Base-by-base conservation (phyloP, 2,888 invertebrate species). In the Polylopha cassiicola region DNA sequence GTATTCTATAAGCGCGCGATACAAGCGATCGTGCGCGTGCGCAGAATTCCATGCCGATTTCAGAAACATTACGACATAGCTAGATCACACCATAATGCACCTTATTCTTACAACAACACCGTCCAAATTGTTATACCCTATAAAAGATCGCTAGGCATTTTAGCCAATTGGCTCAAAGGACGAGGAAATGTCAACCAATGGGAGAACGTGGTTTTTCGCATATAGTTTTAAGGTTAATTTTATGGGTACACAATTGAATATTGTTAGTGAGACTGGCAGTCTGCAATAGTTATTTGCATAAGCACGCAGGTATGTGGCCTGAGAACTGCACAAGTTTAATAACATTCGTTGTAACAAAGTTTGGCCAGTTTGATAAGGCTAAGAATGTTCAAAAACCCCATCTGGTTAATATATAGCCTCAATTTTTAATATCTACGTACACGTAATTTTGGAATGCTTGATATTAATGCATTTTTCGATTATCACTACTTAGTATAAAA, bases 21-120 rank as follows among this genome's bases (percentile, higher is more conserved):
- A 80, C 80, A 79, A 67, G 73, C 65, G 49, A 61, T 58, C 54
- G 53, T 54, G 65, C 51, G 65, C 80, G 76, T 78, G 80, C 52
- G 48, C 61, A 33, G 80, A 65, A 80, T 80, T 61, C 69, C 61
- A 50, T 47, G 53, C 58, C 20, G 17, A 23, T 28, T 45, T 24
- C 23, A 24, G 14, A 23, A 20, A 28, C 13, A 23, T n/a, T 13
- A n/a, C 8, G 13, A 15, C 16, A 21, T 11, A 30, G 30, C 17
- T 13, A 10, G 27, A 33, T 18, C 16, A 9, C 18, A 18, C 17
- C 24, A 18, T 13, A 24, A 20, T 17, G 18, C 9, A 29, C 34
- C 63, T 60, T 73, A 66, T 53, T 36, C 2, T 48, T 14, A 39
- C 6, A 26, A 16, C 31, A 53, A 62, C 67, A 48, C 20, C 57